Evolutionary conservation across 2,888 invertebrate species (phyloP).

Genomic region (Labia minor): DNA sequence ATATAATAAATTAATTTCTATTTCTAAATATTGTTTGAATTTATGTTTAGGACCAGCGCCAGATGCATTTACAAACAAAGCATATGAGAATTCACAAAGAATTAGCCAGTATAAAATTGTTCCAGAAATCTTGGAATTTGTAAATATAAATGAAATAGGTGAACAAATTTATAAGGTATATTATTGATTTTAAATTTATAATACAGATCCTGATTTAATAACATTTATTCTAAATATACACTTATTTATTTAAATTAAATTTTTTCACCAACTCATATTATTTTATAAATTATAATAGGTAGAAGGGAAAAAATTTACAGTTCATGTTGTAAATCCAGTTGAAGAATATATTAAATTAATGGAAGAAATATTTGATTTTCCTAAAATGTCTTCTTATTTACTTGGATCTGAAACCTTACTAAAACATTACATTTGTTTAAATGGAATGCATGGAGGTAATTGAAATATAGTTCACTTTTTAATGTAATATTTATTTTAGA

Average conservation of each 20-base stretch:
- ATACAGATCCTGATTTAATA: too few relatives aligned
- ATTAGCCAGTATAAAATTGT: conserved; percentile 73
- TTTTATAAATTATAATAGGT: conserved; percentile 39
- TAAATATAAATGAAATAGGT: conserved; percentile 31
- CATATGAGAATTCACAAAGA: conserved; percentile 66
- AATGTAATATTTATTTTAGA: too few relatives aligned
- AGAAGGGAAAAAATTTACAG: conserved; percentile 59
- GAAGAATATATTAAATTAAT: conserved; percentile 78
- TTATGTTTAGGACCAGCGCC: conserved; percentile 67
- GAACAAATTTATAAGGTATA: not conserved
- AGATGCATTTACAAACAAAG: conserved; percentile 76
- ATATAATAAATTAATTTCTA: not conserved
- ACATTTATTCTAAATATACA: too few relatives aligned
- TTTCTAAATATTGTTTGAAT: not conserved
- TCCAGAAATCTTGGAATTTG: conserved; percentile 62
- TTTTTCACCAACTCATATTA: not conserved
- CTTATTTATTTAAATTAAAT: conserved; percentile 28
- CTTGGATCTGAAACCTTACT: conserved; percentile 53
- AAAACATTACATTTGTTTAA: conserved; percentile 71
- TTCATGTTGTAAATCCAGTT: conserved; percentile 86
- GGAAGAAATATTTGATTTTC: conserved; percentile 95
- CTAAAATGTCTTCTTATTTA: conserved; percentile 59
- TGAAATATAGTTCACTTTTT: conserved; percentile 1
- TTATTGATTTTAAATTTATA: not conserved
- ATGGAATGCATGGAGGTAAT: conserved; percentile 88